Evolutionary conservation across 2,113 vertebrate species (phyloP).

Genomic region (Hiodon alosoides): DNA sequence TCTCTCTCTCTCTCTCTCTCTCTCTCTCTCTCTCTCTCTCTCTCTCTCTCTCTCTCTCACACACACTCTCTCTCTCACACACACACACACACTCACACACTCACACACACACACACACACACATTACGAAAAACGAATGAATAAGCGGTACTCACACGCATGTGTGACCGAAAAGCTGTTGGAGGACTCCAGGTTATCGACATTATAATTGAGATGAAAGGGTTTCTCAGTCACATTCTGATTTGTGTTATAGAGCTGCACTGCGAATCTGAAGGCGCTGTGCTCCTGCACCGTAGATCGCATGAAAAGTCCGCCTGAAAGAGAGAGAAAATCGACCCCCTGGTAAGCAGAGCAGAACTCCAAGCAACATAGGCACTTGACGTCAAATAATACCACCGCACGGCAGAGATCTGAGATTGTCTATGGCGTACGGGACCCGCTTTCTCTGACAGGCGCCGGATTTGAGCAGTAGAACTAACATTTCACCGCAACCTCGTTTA

Average conservation of each 20-base stretch:
- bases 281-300: constrained; percentile 97
- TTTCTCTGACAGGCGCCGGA: too few relatives aligned
- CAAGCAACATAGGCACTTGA: too few relatives aligned
- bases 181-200: constrained; percentile 97
- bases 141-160: constrained; percentile 83
- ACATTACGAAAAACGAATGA: constrained; percentile 10
- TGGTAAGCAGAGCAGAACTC: not conserved
- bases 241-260: constrained; percentile 99
- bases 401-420: too few relatives aligned
- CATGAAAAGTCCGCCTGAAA: constrained; percentile 93
- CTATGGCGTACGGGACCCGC: too few relatives aligned
- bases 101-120: too few relatives aligned
- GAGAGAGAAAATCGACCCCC: constrained; percentile 33
- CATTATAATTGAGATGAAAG: constrained; percentile 97
- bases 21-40: too few relatives aligned
- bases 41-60: too few relatives aligned
- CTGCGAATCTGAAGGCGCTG: constrained; percentile 97
- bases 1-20: too few relatives aligned
- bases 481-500: too few relatives aligned
- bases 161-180: constrained; percentile 99
- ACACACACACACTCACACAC: too few relatives aligned
- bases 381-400: not conserved
- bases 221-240: constrained; percentile 97
- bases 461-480: too few relatives aligned
- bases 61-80: too few relatives aligned